Base-by-base conservation (phyloP, 2,888 invertebrate genomes). In the Microctonus aethiopoides region DNA sequence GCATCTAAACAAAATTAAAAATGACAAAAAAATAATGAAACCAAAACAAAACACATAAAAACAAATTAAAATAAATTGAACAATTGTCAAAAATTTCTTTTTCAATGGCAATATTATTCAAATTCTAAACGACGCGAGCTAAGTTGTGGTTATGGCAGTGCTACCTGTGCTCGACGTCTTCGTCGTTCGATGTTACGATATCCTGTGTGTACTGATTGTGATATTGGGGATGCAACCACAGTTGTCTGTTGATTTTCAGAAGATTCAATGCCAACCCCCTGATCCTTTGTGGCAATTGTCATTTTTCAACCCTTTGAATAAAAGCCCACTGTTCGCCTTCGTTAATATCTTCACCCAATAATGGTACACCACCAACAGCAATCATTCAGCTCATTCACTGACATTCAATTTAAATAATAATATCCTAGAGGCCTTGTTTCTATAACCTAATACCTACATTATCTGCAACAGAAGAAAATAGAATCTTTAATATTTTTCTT, bases 211-310 rank as follows among this genome's bases (percentile, higher is more conserved):
- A 13, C 36, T 13, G 32, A 56, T 22, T 56, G 56, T 56, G 56
- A 20, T 57, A 46, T 46, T 46, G 59, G 59, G 6, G 46, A 16
- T 59, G 57, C 13, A 78, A 86, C 86, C 83, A 85, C 85, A 74
- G 85, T 80, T 68, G 79, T 86, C 77, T 86, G 86, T 73, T 86
- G 86, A 77, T 78, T 84, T 74, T 90, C 90, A 75, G 89, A 88
- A 81, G 89, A 89, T 81, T 90, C 90, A 80, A 89, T 88, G 76
- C 89, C 87, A 76, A 89, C 87, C 81, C 89, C 89, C 86, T 90
- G 90, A 84, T 90, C 90, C 87, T 90, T 89, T 70, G 90, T 90
- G 84, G 89, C 89, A 85, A 91, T 90, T 83, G 90, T 91, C 91
- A 90, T 91, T 84, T 86, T 88, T 85, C 76, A 29, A 39, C 52